Percentiles rank a stretch among this genome's conserved stretches.
Evolutionary conservation across 2,888 invertebrate genomes (phyloP).

Genomic region (Phlogophora meticulosa): DNA sequence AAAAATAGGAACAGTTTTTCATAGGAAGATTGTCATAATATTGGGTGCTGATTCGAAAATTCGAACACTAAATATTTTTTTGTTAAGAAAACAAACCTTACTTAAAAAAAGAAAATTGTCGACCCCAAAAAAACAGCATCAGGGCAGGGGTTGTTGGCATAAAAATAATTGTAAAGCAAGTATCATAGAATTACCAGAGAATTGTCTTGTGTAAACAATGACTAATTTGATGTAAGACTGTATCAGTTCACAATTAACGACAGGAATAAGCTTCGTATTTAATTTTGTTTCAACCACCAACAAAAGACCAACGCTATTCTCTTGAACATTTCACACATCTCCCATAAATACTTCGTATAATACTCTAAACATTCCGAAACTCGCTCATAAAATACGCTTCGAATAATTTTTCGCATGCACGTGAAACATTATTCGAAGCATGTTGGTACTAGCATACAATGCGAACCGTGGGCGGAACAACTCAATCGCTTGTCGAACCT

Average conservation of each 20-base stretch:
- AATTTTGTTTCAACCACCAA: background rate
- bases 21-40: too few species aligned
- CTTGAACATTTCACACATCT: slow-evolving; percentile 2
- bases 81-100: too few species aligned
- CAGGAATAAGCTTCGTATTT: background rate
- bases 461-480: slow-evolving; percentile 75
- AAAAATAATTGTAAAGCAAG: too few species aligned
- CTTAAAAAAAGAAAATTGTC: too few species aligned
- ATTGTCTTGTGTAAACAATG: too few species aligned
- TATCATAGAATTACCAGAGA: too few species aligned
- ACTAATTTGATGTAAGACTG: too few species aligned
- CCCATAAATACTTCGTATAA: slow-evolving; percentile 3
- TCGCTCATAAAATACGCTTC: slow-evolving; percentile 46
- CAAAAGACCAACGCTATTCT: background rate
- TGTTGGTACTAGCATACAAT: slow-evolving; percentile 69
- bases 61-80: too few species aligned
- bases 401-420: slow-evolving; percentile 61
- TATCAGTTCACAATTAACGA: too few species aligned
- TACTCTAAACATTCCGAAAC: slow-evolving; percentile 42
- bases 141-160: too few species aligned
- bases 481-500: slow-evolving; percentile 83
- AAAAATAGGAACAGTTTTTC: background rate
- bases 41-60: too few species aligned
- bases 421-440: slow-evolving; percentile 59
- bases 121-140: too few species aligned